These are phyloP conservation scores for Protodeltote pygarga DNA, from an alignment of 2,888 invertebrate species.

Conservation along the genomic window DNA sequence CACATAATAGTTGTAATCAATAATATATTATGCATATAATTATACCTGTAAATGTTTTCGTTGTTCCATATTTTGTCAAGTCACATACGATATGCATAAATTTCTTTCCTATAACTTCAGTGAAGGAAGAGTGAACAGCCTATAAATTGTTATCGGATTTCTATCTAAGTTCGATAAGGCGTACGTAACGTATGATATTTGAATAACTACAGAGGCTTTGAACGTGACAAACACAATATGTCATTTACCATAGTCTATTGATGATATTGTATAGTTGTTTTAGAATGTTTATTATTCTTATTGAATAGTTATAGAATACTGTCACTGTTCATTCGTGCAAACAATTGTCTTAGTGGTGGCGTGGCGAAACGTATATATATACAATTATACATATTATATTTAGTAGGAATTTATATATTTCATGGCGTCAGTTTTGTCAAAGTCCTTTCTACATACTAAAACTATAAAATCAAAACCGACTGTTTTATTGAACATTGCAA, in stretches of 20 bases:
- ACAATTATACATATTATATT: too few relatives aligned
- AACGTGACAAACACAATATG: constrained; percentile 4
- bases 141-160: constrained; percentile 14
- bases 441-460: too few relatives aligned
- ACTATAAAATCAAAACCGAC: too few relatives aligned
- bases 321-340: too few relatives aligned
- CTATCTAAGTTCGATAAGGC: constrained; percentile 14
- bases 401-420: too few relatives aligned
- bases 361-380: too few relatives aligned
- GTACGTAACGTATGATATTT: constrained; percentile 10
- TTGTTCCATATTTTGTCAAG: constrained; percentile 1
- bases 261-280: constrained; percentile 22
- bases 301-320: neutral
- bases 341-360: too few relatives aligned
- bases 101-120: neutral
- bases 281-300: constrained; percentile 5
- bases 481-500: too few relatives aligned
- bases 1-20: neutral
- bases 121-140: constrained; percentile 6
- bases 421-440: too few relatives aligned
- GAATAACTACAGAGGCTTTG: neutral
- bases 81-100: constrained; percentile 10
- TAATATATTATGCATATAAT: too few relatives aligned
- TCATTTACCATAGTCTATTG: constrained; percentile 1
- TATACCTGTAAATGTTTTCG: too few relatives aligned